phyloP scores from a whole-genome alignment of 2,888 invertebrate genomes.

The Cephus sareptanus region DNA sequence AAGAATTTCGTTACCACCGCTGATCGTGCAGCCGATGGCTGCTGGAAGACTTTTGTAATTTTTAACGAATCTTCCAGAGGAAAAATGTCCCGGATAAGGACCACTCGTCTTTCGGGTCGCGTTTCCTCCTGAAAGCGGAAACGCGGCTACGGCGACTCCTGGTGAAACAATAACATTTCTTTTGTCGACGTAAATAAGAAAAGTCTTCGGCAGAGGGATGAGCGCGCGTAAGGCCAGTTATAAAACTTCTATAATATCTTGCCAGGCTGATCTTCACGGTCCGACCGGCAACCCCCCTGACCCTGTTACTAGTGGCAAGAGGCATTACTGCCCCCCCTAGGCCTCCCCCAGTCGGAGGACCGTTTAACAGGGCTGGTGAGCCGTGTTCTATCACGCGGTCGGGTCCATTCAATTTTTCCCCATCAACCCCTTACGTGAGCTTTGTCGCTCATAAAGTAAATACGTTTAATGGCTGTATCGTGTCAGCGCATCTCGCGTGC shows the following conservation, averaged over 20 bases:
- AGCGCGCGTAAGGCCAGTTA: constrained; percentile 27
- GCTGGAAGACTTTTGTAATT: background rate
- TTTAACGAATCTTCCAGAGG: background rate
- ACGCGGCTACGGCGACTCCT: background rate
- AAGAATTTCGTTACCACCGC: background rate
- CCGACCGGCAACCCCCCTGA: constrained; percentile 19
- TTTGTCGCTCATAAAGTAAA: constrained; percentile 50
- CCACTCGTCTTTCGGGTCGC: constrained; percentile 40
- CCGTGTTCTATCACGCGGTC: constrained; percentile 55
- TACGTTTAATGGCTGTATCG: constrained; percentile 58
- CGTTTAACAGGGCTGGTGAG: constrained; percentile 41
- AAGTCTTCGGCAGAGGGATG: constrained; percentile 1
- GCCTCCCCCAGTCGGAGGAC: constrained; percentile 16
- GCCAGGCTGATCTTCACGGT: constrained; percentile 36
- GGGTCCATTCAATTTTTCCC: constrained; percentile 57
- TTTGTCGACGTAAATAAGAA: background rate
- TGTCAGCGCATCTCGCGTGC: constrained; percentile 54
- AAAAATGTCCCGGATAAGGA: background rate
- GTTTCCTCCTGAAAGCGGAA: constrained; percentile 34
- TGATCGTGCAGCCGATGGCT: background rate
- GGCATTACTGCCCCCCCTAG: constrained; percentile 4
- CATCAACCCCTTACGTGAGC: constrained; percentile 31
- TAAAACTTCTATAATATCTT: constrained; percentile 46
- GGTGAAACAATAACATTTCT: constrained; percentile 2
- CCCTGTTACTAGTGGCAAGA: constrained; percentile 37